A percentile compares a stretch with the other conserved stretches of the same genome.
Evolutionary conservation across 2,797 vertebrate genomes (phyloP).

Genomic region (Epinephelus malabaricus): DNA sequence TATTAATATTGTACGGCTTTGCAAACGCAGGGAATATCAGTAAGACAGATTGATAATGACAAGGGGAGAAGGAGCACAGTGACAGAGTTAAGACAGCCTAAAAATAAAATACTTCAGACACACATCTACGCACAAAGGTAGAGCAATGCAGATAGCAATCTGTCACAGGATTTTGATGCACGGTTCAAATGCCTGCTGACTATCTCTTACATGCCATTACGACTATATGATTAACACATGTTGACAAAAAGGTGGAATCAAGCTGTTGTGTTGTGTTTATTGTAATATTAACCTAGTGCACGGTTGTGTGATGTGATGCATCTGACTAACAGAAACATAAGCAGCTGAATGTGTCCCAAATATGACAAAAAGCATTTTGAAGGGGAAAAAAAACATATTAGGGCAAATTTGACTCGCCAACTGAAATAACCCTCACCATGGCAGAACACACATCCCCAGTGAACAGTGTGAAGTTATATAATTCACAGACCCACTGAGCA

Average conservation of each 20-base stretch:
- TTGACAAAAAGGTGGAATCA: slow-evolving; percentile 35
- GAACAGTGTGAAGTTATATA: slow-evolving; percentile 82
- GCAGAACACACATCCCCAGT: slow-evolving; percentile 76
- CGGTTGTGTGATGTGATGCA: slow-evolving; percentile 41
- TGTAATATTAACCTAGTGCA: slow-evolving; percentile 24
- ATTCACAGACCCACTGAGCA: slow-evolving; percentile 67
- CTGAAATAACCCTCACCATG: slow-evolving; percentile 77
- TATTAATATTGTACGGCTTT: slow-evolving; percentile 55
- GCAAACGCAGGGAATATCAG: slow-evolving; percentile 54
- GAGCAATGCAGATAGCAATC: slow-evolving; percentile 34
- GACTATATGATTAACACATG: not conserved
- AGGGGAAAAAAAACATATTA: slow-evolving; percentile 59
- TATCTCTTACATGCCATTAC: slow-evolving; percentile 15
- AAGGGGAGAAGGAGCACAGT: slow-evolving; percentile 49
- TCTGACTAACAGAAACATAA: slow-evolving; percentile 52
- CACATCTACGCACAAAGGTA: slow-evolving; percentile 53
- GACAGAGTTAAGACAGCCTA: slow-evolving; percentile 62
- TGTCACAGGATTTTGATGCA: slow-evolving; percentile 54
- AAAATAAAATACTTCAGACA: slow-evolving; percentile 77
- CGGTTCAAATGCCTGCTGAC: slow-evolving; percentile 30
- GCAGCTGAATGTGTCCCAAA: slow-evolving; percentile 63
- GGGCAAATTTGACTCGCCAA: slow-evolving; percentile 76
- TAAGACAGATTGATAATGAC: slow-evolving; percentile 70
- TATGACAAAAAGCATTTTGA: slow-evolving; percentile 72
- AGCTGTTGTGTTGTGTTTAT: slow-evolving; percentile 29